phyloP scores from a whole-genome alignment of 2,797 vertebrate species.

The Dendrocincla tyrannina region DNA sequence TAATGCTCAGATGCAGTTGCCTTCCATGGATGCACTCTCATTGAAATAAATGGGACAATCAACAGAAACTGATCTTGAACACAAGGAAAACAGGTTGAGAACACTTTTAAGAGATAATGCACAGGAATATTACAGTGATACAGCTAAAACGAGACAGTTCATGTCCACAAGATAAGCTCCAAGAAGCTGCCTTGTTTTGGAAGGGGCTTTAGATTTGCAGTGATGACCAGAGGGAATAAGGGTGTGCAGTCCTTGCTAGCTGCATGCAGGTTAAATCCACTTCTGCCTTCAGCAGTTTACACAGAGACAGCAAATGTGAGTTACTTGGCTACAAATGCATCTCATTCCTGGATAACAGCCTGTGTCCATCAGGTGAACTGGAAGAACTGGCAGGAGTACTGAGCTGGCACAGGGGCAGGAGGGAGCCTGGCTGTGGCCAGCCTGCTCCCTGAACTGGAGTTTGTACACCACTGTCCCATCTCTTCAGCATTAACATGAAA shows the following conservation, averaged over 20 bases:
- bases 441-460: background rate
- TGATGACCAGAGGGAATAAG: background rate
- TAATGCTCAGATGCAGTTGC: background rate
- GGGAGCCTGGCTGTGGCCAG: background rate
- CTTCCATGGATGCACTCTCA: background rate
- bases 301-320: accelerated
- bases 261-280: background rate
- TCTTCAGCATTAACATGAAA: background rate
- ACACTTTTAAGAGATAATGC: background rate
- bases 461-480: accelerated
- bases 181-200: background rate
- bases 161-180: background rate
- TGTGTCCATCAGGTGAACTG: background rate
- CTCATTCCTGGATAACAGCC: background rate
- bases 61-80: background rate
- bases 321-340: background rate
- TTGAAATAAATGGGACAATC: background rate
- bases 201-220: background rate
- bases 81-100: background rate
- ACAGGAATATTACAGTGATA: background rate
- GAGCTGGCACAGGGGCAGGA: background rate
- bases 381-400: background rate
- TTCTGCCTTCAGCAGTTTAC: background rate
- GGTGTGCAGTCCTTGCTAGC: background rate
- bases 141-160: background rate